phyloP scores from a whole-genome alignment of 2,888 invertebrate species.

The Platycheirus rosarum region DNA sequence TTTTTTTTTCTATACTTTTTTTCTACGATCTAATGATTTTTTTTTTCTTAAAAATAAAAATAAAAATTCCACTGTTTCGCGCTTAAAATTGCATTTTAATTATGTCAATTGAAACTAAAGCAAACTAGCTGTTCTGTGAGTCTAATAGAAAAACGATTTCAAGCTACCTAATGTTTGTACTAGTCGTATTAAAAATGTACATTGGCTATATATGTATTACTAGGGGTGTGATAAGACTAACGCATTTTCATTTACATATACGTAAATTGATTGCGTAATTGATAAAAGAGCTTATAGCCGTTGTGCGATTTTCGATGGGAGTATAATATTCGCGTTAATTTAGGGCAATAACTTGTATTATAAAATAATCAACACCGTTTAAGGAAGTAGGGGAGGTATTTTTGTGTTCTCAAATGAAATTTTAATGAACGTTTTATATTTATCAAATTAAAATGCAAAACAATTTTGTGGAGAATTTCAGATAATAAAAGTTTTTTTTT shows the following conservation, averaged over 20 bases:
- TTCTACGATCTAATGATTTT: too few species aligned
- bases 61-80: constrained; percentile 2
- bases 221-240: constrained; percentile 26
- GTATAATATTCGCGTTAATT: background rate
- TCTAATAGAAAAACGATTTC: constrained; percentile 40
- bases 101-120: constrained; percentile 70
- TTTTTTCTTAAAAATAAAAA: too few species aligned
- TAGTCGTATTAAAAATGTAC: constrained; percentile 31
- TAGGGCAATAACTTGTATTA: too few species aligned
- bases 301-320: constrained; percentile 25
- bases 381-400: too few species aligned
- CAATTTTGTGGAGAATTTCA: too few species aligned
- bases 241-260: background rate
- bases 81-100: constrained; percentile 67
- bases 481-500: too few species aligned
- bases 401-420: too few species aligned
- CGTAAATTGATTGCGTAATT: constrained; percentile 35
- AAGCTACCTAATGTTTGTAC: constrained; percentile 52
- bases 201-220: background rate
- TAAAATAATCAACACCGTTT: too few species aligned
- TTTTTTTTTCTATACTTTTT: too few species aligned
- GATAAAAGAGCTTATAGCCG: constrained; percentile 50
- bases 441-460: too few species aligned
- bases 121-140: constrained; percentile 21
- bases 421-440: too few species aligned